Percentiles rank a stretch among this genome's conserved stretches.
Conservation (phyloP, 2,113 vertebrate species). For the Lanius ludovicianus region DNA sequence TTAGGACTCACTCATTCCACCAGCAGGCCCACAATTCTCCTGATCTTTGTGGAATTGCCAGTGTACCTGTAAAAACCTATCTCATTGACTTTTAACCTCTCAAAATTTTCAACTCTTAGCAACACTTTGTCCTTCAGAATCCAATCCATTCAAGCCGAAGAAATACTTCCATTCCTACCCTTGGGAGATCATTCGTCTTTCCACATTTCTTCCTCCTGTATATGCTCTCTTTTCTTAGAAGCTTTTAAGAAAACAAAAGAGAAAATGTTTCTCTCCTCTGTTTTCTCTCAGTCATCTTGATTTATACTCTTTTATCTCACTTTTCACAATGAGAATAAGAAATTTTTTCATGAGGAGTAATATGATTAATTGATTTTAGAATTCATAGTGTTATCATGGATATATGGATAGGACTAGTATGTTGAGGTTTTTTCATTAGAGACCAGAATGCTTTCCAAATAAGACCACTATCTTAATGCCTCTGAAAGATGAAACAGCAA, state of each 20-base stretch:
- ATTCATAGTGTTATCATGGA: background rate
- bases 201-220: background rate
- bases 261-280: background rate
- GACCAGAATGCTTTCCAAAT: background rate
- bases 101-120: background rate
- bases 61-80: background rate
- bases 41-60: background rate
- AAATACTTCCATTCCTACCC: background rate
- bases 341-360: background rate
- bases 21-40: background rate
- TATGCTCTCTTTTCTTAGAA: background rate
- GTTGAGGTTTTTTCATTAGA: accelerated
- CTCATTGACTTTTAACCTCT: background rate
- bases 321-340: background rate
- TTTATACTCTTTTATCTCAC: background rate
- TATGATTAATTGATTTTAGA: background rate
- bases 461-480: background rate
- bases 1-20: accelerated
- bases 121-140: background rate
- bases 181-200: background rate
- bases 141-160: accelerated
- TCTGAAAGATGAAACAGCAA: background rate
- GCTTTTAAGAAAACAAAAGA: background rate
- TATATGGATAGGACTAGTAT: background rate
- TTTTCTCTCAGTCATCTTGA: background rate